Evolutionary conservation across 2,797 vertebrate genomes (phyloP), one percentile per base, ranked within the genome.

Genomic region (Argyrosomus regius): DNA sequence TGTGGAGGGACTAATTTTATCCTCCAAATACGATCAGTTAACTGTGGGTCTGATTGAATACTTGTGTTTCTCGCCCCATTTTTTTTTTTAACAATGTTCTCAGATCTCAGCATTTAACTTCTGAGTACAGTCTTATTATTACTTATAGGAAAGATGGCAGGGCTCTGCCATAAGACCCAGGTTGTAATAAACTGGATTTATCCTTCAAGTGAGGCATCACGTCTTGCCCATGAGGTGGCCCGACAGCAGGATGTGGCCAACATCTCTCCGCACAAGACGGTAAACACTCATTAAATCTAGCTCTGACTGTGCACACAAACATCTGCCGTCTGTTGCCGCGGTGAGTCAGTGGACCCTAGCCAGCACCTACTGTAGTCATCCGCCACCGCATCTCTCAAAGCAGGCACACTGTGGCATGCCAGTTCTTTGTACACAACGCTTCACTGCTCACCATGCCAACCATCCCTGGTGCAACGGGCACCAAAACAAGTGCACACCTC

Each of bases 251-350:
- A 80, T 28, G 48, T 64, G 72, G 59, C 77, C 77, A 64, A 67
- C 69, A 65, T 83, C 71, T 85, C 88, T 80, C 61, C 9, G 16
- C 72, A 62, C 81, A 50, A 64, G 77, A 77, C 24, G 17, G 88
- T 88, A 94, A 92, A 93, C 88, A 93, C 75, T 94, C 89, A 92
- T 94, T 94, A 93, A 89, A 89, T 81, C 70, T 52, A 61, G 54
- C 78, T 82, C 83, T 78, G 76, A 28, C 81, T 74, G 67, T 80
- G 81, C 85, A 91, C 88, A 91, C 90, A 88, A 70, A 80, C 85
- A 84, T 84, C 83, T 86, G 78, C 66, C 45, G 62, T 82, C 58
- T 85, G 83, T 66, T 76, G 72, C 66, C 8, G 11, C 16, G 16
- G 56, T 58, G 82, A 89, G 59, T 75, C 79, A 43, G 45, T 75